These are phyloP conservation scores for Cyrtonyx montezumae DNA, from an alignment of 2,113 vertebrate genomes.

Conservation along the genomic window DNA sequence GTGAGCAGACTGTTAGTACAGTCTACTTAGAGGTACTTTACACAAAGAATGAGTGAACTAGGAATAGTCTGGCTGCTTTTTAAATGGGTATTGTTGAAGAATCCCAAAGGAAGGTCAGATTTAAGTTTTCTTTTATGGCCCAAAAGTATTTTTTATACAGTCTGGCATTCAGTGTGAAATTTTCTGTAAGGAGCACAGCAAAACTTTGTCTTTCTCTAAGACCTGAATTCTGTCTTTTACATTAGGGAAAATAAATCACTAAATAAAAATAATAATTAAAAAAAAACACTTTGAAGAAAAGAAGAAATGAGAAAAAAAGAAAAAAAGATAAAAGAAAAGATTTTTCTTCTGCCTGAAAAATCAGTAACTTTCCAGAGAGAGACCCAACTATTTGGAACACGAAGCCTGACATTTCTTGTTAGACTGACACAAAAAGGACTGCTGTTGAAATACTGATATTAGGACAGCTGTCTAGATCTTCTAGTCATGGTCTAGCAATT, in stretches of 20 bases:
- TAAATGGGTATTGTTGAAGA: background rate
- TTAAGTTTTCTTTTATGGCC: background rate
- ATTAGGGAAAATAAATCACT: background rate
- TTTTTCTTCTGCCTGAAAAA: background rate
- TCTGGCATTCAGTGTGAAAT: background rate
- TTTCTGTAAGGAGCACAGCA: background rate
- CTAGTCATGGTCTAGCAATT: slow-evolving; percentile 20
- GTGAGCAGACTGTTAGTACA: background rate
- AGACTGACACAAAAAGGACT: background rate
- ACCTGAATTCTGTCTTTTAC: background rate
- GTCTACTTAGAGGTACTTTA: background rate
- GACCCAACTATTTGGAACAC: background rate
- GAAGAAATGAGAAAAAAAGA: background rate
- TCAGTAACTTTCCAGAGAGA: background rate
- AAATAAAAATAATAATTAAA: background rate
- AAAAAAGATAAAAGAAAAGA: too few relatives aligned
- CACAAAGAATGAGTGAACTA: background rate
- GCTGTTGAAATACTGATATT: background rate
- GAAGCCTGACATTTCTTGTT: background rate
- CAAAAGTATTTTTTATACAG: background rate
- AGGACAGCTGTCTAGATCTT: slow-evolving; percentile 49
- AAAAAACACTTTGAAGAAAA: background rate
- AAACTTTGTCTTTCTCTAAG: background rate
- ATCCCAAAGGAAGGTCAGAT: background rate
- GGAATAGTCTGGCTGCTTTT: background rate